A percentile compares a stretch with the other conserved stretches of the same genome.
These are phyloP conservation scores for Melanotaenia maccullochi DNA, from an alignment of 2,797 vertebrate genomes.

Conservation along the genomic window DNA sequence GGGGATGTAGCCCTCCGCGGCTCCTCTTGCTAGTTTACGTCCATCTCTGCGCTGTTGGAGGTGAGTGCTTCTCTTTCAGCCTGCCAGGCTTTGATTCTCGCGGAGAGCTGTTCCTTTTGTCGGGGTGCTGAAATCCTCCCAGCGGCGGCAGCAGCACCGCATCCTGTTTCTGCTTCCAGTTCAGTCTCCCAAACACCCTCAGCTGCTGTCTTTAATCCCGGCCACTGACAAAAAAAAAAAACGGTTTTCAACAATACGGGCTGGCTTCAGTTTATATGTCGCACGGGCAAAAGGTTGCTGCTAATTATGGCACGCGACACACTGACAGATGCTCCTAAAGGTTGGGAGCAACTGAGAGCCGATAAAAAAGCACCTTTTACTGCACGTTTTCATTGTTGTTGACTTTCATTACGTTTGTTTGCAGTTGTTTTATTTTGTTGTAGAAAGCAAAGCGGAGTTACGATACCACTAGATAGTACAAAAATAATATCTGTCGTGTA, in stretches of 20 bases:
- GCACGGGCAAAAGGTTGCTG: slow-evolving; percentile 34
- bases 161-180: slow-evolving; percentile 26
- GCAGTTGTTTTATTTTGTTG: slow-evolving; percentile 1
- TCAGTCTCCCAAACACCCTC: slow-evolving; percentile 27
- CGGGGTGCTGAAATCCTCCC: slow-evolving; percentile 76
- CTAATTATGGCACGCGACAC: slow-evolving; percentile 52
- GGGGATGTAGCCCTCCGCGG: slow-evolving; percentile 75
- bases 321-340: slow-evolving; percentile 49
- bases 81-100: slow-evolving; percentile 57
- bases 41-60: slow-evolving; percentile 82
- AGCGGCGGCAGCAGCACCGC: slow-evolving; percentile 27
- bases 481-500: neutral
- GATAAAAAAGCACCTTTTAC: slow-evolving; percentile 3
- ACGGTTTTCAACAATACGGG: neutral
- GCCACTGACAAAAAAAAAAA: neutral
- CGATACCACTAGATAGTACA: neutral
- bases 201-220: slow-evolving; percentile 9
- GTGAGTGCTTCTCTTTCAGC: slow-evolving; percentile 76
- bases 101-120: slow-evolving; percentile 78
- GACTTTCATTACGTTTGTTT: slow-evolving; percentile 19
- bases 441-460: neutral
- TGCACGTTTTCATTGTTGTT: slow-evolving; percentile 19
- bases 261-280: slow-evolving; percentile 25
- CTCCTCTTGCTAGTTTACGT: slow-evolving; percentile 83
- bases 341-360: slow-evolving; percentile 30